Percentiles rank a stretch among this genome's conserved stretches.
These are phyloP conservation scores for Amiota minor DNA, from an alignment of 2,888 invertebrate genomes.

Conservation along the genomic window DNA sequence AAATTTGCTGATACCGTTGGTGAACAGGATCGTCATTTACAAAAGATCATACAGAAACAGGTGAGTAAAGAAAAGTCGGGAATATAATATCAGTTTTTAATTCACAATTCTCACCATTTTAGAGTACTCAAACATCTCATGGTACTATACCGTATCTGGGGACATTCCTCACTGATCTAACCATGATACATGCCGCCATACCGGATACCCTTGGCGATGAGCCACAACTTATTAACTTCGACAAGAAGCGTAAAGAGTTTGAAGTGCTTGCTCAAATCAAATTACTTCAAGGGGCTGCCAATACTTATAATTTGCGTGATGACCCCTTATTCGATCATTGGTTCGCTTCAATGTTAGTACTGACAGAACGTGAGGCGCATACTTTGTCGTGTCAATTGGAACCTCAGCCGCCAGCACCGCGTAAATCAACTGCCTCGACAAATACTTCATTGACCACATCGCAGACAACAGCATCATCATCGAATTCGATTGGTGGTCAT, in stretches of 20 bases:
- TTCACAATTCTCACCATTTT: conserved; percentile 45
- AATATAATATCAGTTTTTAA: background rate
- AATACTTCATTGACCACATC: conserved; percentile 61
- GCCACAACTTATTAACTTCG: conserved; percentile 89
- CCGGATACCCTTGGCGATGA: conserved; percentile 86
- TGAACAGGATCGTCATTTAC: conserved; percentile 89
- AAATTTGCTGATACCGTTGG: conserved; percentile 95
- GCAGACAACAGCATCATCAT: conserved; percentile 54
- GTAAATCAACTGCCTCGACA: conserved; percentile 61
- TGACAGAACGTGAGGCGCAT: conserved; percentile 94
- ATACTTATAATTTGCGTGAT: conserved; percentile 90
- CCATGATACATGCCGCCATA: conserved; percentile 98
- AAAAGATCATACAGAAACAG: conserved; percentile 87
- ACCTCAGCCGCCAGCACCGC: conserved; percentile 76
- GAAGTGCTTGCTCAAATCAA: conserved; percentile 98
- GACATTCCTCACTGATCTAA: conserved; percentile 97
- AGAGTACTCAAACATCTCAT: conserved; percentile 83
- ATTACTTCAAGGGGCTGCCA: conserved; percentile 94
- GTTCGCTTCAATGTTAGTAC: conserved; percentile 92
- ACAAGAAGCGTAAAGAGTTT: conserved; percentile 97
- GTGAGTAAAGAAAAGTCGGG: conserved; percentile 39
- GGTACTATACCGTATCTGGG: conserved; percentile 98
- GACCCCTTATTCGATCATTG: conserved; percentile 94
- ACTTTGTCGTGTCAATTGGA: conserved; percentile 92
- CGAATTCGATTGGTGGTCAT: conserved; percentile 74